phyloP scores from a whole-genome alignment of 2,113 vertebrate genomes.

The Falco punctatus region DNA sequence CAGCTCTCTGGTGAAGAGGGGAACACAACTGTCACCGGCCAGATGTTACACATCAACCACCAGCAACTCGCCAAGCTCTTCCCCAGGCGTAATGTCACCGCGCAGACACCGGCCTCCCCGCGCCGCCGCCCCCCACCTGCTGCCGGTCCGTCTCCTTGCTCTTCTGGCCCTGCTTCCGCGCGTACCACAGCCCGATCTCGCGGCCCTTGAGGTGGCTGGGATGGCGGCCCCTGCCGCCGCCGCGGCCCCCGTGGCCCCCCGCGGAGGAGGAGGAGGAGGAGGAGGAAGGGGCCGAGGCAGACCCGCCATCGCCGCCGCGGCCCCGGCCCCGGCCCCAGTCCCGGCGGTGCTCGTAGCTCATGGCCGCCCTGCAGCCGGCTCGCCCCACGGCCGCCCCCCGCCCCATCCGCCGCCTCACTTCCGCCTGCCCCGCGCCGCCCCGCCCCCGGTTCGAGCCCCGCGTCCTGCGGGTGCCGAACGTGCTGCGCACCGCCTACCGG shows the following conservation, averaged over 20 bases:
- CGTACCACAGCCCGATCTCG: constrained; percentile 97
- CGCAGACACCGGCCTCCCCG: background rate
- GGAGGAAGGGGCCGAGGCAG: background rate
- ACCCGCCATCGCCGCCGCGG: constrained; percentile 28
- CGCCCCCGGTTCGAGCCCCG: background rate
- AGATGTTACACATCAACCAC: accelerated
- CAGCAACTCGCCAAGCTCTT: no score
- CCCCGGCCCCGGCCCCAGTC: constrained; percentile 66
- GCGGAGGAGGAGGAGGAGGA: background rate
- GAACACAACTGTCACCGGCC: no score
- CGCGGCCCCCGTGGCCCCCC: constrained; percentile 61
- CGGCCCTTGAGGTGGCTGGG: constrained; percentile 90
- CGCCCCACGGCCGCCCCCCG: background rate
- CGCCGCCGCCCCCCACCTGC: constrained; percentile 77
- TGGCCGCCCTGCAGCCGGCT: constrained; percentile 21
- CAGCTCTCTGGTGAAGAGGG: constrained; percentile 80
- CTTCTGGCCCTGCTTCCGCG: constrained; percentile 86
- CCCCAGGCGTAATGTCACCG: no score
- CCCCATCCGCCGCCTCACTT: background rate
- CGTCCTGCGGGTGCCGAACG: no score
- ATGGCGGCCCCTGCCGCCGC: constrained; percentile 80
- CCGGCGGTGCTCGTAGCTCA: constrained; percentile 84
- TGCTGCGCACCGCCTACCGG: no score
- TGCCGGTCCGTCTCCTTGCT: constrained; percentile 87
- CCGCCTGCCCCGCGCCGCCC: no score